phyloP scores from a whole-genome alignment of 2,888 invertebrate genomes.

The Melolontha melolontha region DNA sequence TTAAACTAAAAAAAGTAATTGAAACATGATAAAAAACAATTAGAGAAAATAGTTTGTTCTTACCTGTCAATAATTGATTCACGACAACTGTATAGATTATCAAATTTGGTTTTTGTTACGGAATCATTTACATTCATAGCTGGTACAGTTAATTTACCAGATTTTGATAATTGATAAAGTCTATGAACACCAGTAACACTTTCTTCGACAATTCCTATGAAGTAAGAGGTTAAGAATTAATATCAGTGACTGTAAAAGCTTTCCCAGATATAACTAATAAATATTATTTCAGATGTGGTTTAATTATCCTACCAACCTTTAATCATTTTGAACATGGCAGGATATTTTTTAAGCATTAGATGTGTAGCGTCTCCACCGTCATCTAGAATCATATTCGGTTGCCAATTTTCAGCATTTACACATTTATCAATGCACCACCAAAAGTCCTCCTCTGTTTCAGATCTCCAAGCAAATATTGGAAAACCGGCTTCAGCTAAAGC shows the following conservation, averaged over 20 bases:
- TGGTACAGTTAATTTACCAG: slow-evolving; percentile 92
- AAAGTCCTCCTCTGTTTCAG: slow-evolving; percentile 97
- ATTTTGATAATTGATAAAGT: slow-evolving; percentile 94
- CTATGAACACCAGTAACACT: slow-evolving; percentile 98
- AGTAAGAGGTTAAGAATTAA: too few relatives aligned
- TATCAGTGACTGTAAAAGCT: too few relatives aligned
- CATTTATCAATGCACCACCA: slow-evolving; percentile 99
- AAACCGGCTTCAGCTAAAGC: slow-evolving; percentile 92
- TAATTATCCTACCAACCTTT: slow-evolving; percentile 73
- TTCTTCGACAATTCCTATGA: slow-evolving; percentile 92
- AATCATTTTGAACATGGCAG: slow-evolving; percentile 91
- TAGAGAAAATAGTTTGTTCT: not conserved
- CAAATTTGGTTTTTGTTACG: slow-evolving; percentile 98
- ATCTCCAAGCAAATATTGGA: slow-evolving; percentile 96
- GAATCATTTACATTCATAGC: slow-evolving; percentile 99
- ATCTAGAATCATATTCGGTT: slow-evolving; percentile 97
- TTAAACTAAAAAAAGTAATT: slow-evolving; percentile 65
- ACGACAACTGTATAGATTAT: slow-evolving; percentile 95
- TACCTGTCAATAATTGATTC: slow-evolving; percentile 90
- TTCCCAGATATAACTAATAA: slow-evolving; percentile 12
- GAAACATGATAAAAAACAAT: slow-evolving; percentile 20
- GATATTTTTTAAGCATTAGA: slow-evolving; percentile 95
- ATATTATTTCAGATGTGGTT: too few relatives aligned
- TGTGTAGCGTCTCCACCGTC: slow-evolving; percentile 98
- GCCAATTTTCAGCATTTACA: slow-evolving; percentile 92